Base-by-base conservation (phyloP, 1,140 invertebrate genomes). In the Drosophila micromelanica region DNA sequence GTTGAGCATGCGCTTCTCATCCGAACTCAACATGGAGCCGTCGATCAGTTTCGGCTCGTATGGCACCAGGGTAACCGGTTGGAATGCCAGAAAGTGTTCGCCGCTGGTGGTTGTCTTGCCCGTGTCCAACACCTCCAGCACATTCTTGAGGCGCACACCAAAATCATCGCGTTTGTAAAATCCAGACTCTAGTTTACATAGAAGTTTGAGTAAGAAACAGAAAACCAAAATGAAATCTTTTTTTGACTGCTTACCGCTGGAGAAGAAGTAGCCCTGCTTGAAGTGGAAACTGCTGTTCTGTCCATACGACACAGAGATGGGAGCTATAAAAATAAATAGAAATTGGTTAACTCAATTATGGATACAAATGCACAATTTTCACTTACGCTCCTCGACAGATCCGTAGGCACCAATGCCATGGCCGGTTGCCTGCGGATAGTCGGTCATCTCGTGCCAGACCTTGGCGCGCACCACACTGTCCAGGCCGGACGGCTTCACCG, bases 41-140 rank as follows among this genome's bases (percentile, higher is more conserved):
- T 98, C 95, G 62, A 99, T 97, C 59, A 99, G 93, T 91, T 98
- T 98, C 1, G 95, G 95, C 92, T 99, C 98, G 84, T 97, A 98
- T 3, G 98, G 98, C 5, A 99, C 96, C 35, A 98, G 92, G 8
- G 98, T 99, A 0, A 98, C 93, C 35, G 97, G 95, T 71, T 95
- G 94, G 92, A 99, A 98, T 65, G 93, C 94, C 8, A 96, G 91
- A 84, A 95, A 96, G 57, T 87, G 92, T 71, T 93, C 91, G 0
- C 93, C 93, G 13, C 85, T 92, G 35, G 81, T 82, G 84, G 93
- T 91, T 35, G 92, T 82, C 17, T 92, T 90, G 67, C 91, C 92
- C 9, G 93, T 94, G 49, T 95, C 93, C 11, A 96, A 92, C 3
- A 98, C 96, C 92, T 98, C 95, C n/a, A 99, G 93, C 42, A 98